Evolutionary conservation across 2,797 vertebrate genomes (phyloP), one percentile per base, ranked within the genome.

Genomic region (Pitangus sulphuratus): DNA sequence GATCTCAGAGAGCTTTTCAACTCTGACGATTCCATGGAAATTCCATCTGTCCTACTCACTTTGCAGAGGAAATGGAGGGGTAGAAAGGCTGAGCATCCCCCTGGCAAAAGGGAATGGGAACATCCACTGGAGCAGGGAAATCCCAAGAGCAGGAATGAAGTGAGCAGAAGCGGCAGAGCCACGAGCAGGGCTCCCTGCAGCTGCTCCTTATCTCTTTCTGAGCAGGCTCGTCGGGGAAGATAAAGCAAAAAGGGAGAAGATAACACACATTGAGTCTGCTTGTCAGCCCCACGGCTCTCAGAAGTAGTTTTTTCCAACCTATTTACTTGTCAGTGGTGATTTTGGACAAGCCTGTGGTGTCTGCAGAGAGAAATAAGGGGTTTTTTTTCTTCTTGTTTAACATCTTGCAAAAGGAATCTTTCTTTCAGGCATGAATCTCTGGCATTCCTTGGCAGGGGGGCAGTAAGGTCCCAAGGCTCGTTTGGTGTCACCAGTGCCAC

Each of bases 111-210:
- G 60, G 8, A 53, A 48, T 37, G 33, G 54, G 21, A 20, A 12
- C 1, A 0, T 31, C 56, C 0, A 1, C 50, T 39, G 39, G 48
- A 60, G 69, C 42, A 53, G 84, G 40, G 28, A 21, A 31, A 47
- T 39, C 60, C 66, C 50, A 39, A 1, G 54, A 45, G 22, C 2
- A 24, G 82, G 62, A 68, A 26, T 1, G 4, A 50, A 2, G 42
- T 7, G 37, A 47, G 42, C 3, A 6, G 65, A 70, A 77, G 78
- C 66, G 84, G 35, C 84, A 86, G 84, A 78, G 74, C 10, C 69
- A 17, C 0, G 11, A 28, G 51, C 8, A 35, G 8, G 18, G 25
- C 75, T 75, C 0, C 0, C 8, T 35, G 37, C 22, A 47, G 71
- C 90, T 48, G 51, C 47, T 85, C 31, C 33, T 87, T 79, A 45